phyloP scores from a whole-genome alignment of 2,888 invertebrate species.

The Caenorhabditis panamensis region DNA sequence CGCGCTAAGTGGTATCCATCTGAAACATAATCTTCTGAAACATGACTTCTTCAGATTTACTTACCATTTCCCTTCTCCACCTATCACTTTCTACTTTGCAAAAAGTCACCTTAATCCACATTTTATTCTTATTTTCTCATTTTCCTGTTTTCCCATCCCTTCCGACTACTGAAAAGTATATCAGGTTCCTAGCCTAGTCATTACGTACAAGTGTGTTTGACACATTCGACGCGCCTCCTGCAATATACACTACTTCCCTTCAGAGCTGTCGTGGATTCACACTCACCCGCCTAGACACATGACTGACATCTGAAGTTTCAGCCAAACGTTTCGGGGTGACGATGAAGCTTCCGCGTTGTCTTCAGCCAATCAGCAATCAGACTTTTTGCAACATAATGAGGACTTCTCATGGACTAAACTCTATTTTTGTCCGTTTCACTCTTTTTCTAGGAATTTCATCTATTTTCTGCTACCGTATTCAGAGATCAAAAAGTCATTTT shows the following conservation, averaged over 20 bases:
- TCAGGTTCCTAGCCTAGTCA: constrained; percentile 35
- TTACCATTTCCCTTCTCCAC: neutral
- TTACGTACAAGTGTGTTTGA: constrained; percentile 58
- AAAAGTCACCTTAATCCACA: neutral
- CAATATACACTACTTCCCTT: constrained; percentile 55
- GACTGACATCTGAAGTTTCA: constrained; percentile 57
- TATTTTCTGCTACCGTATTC: neutral
- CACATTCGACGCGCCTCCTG: constrained; percentile 47
- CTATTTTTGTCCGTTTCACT: neutral
- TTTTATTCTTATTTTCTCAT: neutral
- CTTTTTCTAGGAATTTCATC: constrained; percentile 3
- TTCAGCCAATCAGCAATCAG: constrained; percentile 50
- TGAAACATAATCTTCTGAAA: constrained; percentile 31
- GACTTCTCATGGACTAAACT: constrained; percentile 16
- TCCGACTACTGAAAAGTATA: constrained; percentile 37
- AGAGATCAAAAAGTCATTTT: neutral
- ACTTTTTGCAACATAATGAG: constrained; percentile 33
- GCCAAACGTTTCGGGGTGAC: constrained; percentile 5
- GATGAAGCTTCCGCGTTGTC: constrained; percentile 42
- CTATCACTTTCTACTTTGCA: neutral
- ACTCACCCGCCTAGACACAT: constrained; percentile 33
- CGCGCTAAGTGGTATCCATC: constrained; percentile 39
- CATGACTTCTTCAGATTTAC: neutral
- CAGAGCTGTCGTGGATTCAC: constrained; percentile 57
- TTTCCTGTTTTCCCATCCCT: neutral